Evolutionary conservation across 2,888 invertebrate species (phyloP).

Genomic region (Hoplodrina ambigua): DNA sequence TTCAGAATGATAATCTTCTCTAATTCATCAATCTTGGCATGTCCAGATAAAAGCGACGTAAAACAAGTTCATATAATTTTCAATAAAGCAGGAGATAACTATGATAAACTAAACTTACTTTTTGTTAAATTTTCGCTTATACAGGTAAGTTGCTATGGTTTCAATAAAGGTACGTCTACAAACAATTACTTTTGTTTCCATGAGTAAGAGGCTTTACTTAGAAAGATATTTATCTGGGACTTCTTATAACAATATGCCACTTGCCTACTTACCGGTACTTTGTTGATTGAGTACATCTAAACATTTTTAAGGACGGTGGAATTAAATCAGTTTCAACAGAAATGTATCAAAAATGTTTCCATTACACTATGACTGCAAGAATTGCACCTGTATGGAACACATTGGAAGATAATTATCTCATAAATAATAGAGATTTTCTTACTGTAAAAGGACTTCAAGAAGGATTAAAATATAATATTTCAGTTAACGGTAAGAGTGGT

Average conservation of each 20-base stretch:
- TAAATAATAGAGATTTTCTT: slow-evolving; percentile 85
- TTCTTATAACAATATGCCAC: too few relatives aligned
- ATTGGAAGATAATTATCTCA: slow-evolving; percentile 77
- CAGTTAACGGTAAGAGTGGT: slow-evolving; percentile 69
- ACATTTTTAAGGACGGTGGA: slow-evolving; percentile 74
- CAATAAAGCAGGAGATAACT: slow-evolving; percentile 80
- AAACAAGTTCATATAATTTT: slow-evolving; percentile 84
- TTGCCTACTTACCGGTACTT: neutral
- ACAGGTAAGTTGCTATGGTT: slow-evolving; percentile 72
- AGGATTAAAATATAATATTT: slow-evolving; percentile 74
- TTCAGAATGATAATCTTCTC: slow-evolving; percentile 87
- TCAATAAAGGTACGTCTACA: too few relatives aligned
- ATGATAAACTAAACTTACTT: slow-evolving; percentile 79
- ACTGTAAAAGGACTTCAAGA: slow-evolving; percentile 76
- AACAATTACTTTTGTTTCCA: too few relatives aligned
- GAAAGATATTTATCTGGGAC: too few relatives aligned
- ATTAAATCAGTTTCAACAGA: slow-evolving; percentile 75
- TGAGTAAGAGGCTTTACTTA: too few relatives aligned
- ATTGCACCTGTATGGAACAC: slow-evolving; percentile 84
- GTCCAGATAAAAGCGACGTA: slow-evolving; percentile 82
- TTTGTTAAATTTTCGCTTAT: slow-evolving; percentile 81
- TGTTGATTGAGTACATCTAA: neutral
- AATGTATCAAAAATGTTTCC: slow-evolving; percentile 80
- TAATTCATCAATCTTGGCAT: slow-evolving; percentile 81
- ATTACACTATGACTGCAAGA: slow-evolving; percentile 84